Base-by-base conservation (phyloP, 2,797 vertebrate genomes). In the Xenopus petersii region DNA sequence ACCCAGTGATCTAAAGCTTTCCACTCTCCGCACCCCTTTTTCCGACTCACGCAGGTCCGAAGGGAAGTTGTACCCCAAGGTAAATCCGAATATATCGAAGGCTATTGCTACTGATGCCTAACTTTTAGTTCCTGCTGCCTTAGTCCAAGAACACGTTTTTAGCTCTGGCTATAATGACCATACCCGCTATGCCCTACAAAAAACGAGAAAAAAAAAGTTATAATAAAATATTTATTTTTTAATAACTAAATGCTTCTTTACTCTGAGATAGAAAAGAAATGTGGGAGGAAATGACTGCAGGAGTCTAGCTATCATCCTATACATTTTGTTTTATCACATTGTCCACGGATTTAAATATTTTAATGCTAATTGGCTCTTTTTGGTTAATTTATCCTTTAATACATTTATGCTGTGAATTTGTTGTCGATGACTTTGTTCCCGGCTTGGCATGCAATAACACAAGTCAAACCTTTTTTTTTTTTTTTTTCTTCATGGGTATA, bases 151-250 rank as follows among this genome's bases (percentile, higher is more conserved):
- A 26, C 16, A 56, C 17, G 21, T 60, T 60, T 30, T 30, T 24
- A 26, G 58, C 58, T 3, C 9, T 60, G 21, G 17, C 58, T 60
- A 60, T 12, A 21, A 21, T 21, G 26, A 2, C 13, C 1, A 12
- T 6, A 24, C 58, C 58, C 10, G 11, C 13, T 60, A 60, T 11
- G 12, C 58, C 24, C 58, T 84, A 83, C 36, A 72, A 88, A 85
- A 88, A 81, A 63, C 33, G 16, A 33, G 16, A 36, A 63, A 24
- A 86, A 85, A 64, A 17, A 15, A 47, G 21, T 21, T 36, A 42
- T 42, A 42, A 42, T 42, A 42, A 42, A 42, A 42, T 42, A 47
- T 64, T 46, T 64, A 36, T 64, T 33, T 64, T 64, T 64, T 42
- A 33, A 42, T 16, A 64, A n/a, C 9, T 46, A 64, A 47, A 46